Evolutionary conservation across 1,140 invertebrate species (phyloP).

Genomic region (Diachasmimorpha longicaudata): DNA sequence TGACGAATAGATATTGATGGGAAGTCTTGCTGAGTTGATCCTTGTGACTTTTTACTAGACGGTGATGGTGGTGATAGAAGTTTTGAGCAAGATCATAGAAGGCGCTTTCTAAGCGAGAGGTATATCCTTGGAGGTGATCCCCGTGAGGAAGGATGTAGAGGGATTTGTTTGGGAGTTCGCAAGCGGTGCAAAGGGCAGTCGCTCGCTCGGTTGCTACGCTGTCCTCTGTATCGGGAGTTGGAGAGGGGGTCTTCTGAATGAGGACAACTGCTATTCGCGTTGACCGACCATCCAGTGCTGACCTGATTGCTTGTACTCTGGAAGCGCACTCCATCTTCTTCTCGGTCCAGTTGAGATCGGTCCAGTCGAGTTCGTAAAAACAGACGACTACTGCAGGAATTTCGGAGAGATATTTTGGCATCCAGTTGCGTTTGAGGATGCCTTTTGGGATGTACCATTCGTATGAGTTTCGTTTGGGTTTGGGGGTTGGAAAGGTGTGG

Average conservation of each 20-base stretch:
- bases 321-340: slow-evolving; percentile 92
- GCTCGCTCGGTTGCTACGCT: slow-evolving; percentile 86
- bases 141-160: slow-evolving; percentile 88
- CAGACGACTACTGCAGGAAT: slow-evolving; percentile 92
- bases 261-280: slow-evolving; percentile 90
- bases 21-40: slow-evolving; percentile 92
- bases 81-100: slow-evolving; percentile 91
- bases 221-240: slow-evolving; percentile 84
- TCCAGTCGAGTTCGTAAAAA: slow-evolving; percentile 98
- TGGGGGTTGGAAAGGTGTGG: slow-evolving; percentile 88
- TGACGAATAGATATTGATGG: slow-evolving; percentile 90
- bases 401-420: slow-evolving; percentile 89
- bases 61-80: slow-evolving; percentile 91
- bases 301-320: slow-evolving; percentile 83
- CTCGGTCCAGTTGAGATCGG: slow-evolving; percentile 90
- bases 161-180: slow-evolving; percentile 90
- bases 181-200: slow-evolving; percentile 84
- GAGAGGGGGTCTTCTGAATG: slow-evolving; percentile 79
- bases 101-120: slow-evolving; percentile 84
- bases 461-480: slow-evolving; percentile 90
- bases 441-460: slow-evolving; percentile 97
- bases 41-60: slow-evolving; percentile 84
- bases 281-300: slow-evolving; percentile 76
- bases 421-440: slow-evolving; percentile 95
- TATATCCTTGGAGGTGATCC: slow-evolving; percentile 86